Percentiles rank a stretch among this genome's conserved stretches.
Conservation (phyloP, 1,140 invertebrate genomes). For the Cydia fagiglandana region DNA sequence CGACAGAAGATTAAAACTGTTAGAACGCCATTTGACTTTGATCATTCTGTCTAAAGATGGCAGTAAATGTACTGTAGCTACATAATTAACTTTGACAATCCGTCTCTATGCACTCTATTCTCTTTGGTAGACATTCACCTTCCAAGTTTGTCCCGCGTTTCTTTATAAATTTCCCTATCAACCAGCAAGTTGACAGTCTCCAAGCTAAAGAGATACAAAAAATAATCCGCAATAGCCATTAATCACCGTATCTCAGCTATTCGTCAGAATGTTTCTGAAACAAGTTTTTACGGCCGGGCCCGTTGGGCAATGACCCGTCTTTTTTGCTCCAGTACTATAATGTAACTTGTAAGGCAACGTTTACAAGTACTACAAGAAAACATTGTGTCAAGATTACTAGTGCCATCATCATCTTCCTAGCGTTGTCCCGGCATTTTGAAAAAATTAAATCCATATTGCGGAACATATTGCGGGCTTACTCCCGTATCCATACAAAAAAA, state of each 20-base stretch:
- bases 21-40: no score
- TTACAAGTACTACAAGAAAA: background rate
- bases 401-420: no score
- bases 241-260: slow-evolving; percentile 18
- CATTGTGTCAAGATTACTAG: background rate
- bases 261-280: slow-evolving; percentile 7
- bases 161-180: background rate
- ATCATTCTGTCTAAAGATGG: no score
- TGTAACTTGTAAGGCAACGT: background rate
- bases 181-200: background rate
- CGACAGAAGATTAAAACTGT: no score
- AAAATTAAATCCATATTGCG: no score
- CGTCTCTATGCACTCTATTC: no score
- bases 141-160: background rate
- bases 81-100: no score
- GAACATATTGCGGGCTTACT: no score
- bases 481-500: no score
- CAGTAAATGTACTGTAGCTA: no score
- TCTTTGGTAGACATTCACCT: background rate
- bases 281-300: background rate
- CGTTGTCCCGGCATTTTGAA: no score
- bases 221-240: background rate
- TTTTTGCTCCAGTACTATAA: slow-evolving; percentile 9
- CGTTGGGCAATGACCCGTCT: slow-evolving; percentile 9
- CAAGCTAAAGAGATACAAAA: background rate